phyloP scores from a whole-genome alignment of 2,888 invertebrate species.

The Pantelozetes paolii region DNA sequence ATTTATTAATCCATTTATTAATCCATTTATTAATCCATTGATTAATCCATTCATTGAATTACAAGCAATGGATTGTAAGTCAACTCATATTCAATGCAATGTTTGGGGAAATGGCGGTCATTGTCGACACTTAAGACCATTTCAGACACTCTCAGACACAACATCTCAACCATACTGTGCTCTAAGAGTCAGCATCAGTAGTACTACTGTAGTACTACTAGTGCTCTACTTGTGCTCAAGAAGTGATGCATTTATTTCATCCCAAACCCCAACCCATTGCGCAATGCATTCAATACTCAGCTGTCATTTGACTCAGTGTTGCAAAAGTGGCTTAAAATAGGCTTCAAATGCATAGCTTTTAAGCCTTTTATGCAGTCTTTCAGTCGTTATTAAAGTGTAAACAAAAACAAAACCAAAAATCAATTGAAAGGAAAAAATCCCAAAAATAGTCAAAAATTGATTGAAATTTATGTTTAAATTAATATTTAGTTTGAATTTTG shows the following conservation, averaged over 20 bases:
- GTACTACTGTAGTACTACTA: too few species aligned
- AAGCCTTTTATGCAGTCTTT: background rate
- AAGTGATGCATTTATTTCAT: too few species aligned
- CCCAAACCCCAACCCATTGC: background rate
- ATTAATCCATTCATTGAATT: too few species aligned
- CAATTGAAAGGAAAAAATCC: background rate
- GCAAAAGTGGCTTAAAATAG: background rate
- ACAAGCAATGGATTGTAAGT: background rate
- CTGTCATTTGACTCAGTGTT: too few species aligned
- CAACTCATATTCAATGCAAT: conserved; percentile 2
- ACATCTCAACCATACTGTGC: conserved; percentile 10
- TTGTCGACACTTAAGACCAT: background rate
- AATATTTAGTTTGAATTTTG: background rate
- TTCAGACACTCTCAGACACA: background rate
- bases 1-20: too few species aligned
- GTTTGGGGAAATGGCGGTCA: conserved; percentile 33
- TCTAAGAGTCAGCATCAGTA: too few species aligned
- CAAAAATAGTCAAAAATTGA: background rate
- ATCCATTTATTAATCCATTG: too few species aligned
- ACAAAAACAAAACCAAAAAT: background rate
- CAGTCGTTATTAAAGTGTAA: background rate
- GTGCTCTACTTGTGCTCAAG: too few species aligned
- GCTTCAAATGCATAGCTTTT: background rate
- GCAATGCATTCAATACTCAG: conserved; percentile 2
- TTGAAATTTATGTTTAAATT: background rate